phyloP scores from a whole-genome alignment of 2,797 vertebrate genomes.

The Micropoecilia bifurca region DNA sequence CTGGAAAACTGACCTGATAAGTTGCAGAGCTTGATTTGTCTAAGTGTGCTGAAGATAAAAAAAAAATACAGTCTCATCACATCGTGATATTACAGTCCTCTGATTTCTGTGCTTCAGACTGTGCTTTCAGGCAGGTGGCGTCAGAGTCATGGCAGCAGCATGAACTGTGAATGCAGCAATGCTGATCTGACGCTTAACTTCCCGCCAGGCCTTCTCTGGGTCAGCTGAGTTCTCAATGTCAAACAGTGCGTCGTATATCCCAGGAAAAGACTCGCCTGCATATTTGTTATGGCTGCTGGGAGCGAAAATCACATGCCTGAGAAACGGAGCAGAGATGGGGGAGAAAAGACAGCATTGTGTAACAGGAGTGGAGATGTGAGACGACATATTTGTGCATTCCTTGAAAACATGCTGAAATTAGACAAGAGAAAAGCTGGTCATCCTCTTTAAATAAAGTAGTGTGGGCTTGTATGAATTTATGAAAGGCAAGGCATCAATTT shows the following conservation, averaged over 20 bases:
- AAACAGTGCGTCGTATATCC: constrained; percentile 94
- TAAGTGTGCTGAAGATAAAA: background rate
- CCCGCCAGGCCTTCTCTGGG: constrained; percentile 83
- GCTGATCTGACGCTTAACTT: constrained; percentile 93
- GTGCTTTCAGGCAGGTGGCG: constrained; percentile 60
- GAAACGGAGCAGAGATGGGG: constrained; percentile 35
- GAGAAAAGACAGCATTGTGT: background rate
- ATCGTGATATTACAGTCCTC: background rate
- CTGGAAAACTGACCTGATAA: background rate
- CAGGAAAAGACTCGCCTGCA: constrained; percentile 91
- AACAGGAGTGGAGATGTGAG: background rate
- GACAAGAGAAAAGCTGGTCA: background rate
- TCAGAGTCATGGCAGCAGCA: constrained; percentile 87
- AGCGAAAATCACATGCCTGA: constrained; percentile 91
- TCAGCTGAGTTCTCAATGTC: constrained; percentile 85
- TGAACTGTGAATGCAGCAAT: constrained; percentile 90
- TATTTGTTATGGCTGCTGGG: constrained; percentile 96
- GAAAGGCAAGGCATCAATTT: background rate
- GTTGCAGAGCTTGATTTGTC: background rate
- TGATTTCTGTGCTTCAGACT: background rate
- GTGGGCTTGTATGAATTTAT: background rate
- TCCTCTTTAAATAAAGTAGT: background rate
- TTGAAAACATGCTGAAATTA: background rate
- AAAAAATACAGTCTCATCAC: background rate
- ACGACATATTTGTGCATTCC: background rate